Percentiles rank a stretch among this genome's conserved stretches.
Conservation (phyloP, 1,140 invertebrate species). For the Orchesella cincta region DNA sequence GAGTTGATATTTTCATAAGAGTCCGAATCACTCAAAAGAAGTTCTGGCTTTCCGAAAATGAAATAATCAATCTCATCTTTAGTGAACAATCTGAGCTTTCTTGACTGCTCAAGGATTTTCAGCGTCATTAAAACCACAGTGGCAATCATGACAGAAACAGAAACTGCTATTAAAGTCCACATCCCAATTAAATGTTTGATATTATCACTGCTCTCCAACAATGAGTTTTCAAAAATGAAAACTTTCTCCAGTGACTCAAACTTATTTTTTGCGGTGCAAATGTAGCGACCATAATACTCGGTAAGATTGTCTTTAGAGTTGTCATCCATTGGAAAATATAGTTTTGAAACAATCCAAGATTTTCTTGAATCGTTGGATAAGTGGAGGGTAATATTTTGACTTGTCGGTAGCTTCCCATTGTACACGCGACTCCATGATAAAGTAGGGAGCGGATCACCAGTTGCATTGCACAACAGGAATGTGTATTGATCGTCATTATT, state of each 20-base stretch:
- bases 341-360: background rate
- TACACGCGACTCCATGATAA: background rate
- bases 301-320: background rate
- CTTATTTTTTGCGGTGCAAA: constrained; percentile 1
- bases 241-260: background rate
- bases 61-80: constrained; percentile 7
- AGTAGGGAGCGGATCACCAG: background rate
- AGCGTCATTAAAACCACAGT: background rate
- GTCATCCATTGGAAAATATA: background rate
- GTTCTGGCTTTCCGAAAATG: constrained; percentile 2
- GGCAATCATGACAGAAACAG: background rate
- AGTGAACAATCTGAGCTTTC: background rate
- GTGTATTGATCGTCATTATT: no score
- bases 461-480: background rate
- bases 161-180: background rate
- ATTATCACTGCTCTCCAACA: background rate
- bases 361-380: background rate
- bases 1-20: background rate
- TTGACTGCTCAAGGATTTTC: background rate
- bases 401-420: background rate
- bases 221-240: background rate
- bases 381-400: background rate
- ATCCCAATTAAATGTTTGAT: background rate
- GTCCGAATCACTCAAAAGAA: background rate
- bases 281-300: constrained; percentile 4